These are phyloP conservation scores for Tipula vernalis DNA, from an alignment of 2,888 invertebrate genomes.

Conservation along the genomic window DNA sequence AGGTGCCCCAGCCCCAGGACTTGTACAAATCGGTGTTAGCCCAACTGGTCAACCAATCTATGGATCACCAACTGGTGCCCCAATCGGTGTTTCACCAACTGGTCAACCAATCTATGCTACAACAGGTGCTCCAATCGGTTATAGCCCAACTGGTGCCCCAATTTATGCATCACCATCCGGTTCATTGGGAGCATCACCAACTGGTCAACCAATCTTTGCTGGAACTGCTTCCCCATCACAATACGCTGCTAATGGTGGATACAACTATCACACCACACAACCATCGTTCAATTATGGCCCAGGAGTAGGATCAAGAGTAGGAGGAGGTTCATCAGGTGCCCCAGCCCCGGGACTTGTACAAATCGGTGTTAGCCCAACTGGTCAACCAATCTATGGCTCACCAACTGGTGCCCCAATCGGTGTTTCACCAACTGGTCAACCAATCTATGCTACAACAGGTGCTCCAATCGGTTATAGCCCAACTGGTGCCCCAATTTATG, in stretches of 20 bases:
- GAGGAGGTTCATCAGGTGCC: neutral
- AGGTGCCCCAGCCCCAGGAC: neutral
- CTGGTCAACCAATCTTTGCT: neutral
- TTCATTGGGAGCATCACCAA: neutral
- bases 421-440: neutral
- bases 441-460: neutral
- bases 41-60: slow-evolving; percentile 6
- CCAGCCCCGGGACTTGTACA: neutral
- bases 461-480: neutral
- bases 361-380: neutral
- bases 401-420: neutral
- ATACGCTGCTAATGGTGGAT: neutral
- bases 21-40: neutral
- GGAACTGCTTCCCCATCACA: neutral
- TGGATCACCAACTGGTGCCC: neutral
- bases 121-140: neutral
- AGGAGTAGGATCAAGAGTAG: too few relatives aligned
- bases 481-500: neutral
- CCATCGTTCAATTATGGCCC: too few relatives aligned
- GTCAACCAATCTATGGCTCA: neutral
- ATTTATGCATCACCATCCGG: neutral
- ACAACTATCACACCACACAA: neutral
- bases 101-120: neutral
- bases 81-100: slow-evolving; percentile 7
- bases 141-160: neutral